Base-by-base conservation (phyloP, 2,797 vertebrate species). In the Hapalemur alaotrensis region DNA sequence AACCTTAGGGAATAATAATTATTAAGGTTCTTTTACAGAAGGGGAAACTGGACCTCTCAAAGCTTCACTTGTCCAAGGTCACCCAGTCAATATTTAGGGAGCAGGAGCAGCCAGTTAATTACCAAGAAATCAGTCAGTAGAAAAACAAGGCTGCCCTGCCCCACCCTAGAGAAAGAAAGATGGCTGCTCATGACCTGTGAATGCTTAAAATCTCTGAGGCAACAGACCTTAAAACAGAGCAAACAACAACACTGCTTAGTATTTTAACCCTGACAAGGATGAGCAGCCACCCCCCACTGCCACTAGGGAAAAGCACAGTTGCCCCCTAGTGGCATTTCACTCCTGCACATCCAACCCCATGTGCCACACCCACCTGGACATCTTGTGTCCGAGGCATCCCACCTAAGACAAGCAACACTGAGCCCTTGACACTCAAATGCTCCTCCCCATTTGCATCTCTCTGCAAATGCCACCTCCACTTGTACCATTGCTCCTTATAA, bases 21-120 rank as follows among this genome's bases (percentile, higher is more conserved):
- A 48, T 22, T n/a, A 84, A 4, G 50, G 46, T 35, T 84, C n/a
- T 91, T 85, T 72, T 46, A 83, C 3, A 76, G 81, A 91, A 76
- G 13, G 18, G 50, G 54, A 78, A 73, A 83, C 28, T 17, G 18
- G 32, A 54, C 38, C 76, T 89, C n/a, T 1, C 28, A 52, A 78
- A 59, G 30, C 52, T 70, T 81, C 48, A 38, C 65, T 89, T 52
- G 23, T 50, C 2, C 65, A 94, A 80, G 38, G 59, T 73, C 86
- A 83, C 13, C 48, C 17, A 5, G 15, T 43, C 70, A 65, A 28
- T 81, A 65, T 72, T 69, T 50, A 78, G 35, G 28, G 41, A 96
- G 15, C 11, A 67, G 63, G 4, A 20, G 17, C 20, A 81, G 90
- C 11, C 72, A 20, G 72, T 57, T 38, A 82, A 73, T 81, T 59